Percentiles rank a stretch among this genome's conserved stretches.
Conservation (phyloP, 2,797 vertebrate species). For the Xerus rutilus region DNA sequence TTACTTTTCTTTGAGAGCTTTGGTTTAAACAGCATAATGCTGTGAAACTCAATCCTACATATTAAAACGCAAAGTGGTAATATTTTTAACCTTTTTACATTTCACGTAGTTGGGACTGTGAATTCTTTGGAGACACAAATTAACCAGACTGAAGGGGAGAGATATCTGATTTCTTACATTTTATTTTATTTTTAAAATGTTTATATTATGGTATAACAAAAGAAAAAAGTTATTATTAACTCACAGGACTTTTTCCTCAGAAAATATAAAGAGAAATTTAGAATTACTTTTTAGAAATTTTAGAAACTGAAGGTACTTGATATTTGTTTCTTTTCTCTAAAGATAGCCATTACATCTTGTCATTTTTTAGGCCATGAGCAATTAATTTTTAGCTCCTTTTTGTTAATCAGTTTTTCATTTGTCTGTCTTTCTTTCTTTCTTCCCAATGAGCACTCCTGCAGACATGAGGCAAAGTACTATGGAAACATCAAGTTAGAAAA, state of each 20-base stretch:
- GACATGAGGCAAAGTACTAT: not conserved
- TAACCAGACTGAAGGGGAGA: not conserved
- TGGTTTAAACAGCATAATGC: not conserved
- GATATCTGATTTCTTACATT: not conserved
- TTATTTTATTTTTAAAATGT: not conserved
- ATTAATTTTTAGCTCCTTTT: not conserved
- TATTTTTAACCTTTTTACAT: not conserved
- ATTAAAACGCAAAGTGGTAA: not conserved
- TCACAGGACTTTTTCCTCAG: not conserved
- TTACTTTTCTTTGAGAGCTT: not conserved
- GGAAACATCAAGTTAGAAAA: not conserved
- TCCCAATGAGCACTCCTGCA: not conserved
- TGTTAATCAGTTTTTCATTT: not conserved
- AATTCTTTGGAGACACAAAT: conserved; percentile 27
- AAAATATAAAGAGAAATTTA: not conserved
- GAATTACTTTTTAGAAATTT: not conserved
- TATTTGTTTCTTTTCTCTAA: not conserved
- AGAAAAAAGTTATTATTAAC: not conserved
- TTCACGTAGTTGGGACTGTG: not conserved
- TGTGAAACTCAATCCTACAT: not conserved
- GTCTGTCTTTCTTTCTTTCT: not conserved
- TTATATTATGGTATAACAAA: conserved; percentile 1
- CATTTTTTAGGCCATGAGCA: not conserved
- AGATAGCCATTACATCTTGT: not conserved
- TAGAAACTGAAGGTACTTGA: not conserved